Evolutionary conservation across 1,140 invertebrate species (phyloP).

Genomic region (Phocides pigmalion): DNA sequence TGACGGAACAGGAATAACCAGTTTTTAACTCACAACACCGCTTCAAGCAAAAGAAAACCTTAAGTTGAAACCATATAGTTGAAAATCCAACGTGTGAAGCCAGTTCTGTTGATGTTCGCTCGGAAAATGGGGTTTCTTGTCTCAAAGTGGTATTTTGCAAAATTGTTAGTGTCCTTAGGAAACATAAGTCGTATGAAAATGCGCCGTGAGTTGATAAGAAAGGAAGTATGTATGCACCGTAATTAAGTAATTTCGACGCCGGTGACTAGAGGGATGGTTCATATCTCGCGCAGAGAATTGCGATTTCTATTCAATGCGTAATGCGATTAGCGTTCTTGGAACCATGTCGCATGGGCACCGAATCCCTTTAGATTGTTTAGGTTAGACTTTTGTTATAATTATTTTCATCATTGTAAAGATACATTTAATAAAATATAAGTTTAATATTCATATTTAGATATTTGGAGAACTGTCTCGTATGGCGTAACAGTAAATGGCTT

Average conservation of each 20-base stretch:
- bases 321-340: too few relatives aligned
- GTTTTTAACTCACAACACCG: constrained; percentile 8
- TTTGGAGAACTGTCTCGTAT: too few relatives aligned
- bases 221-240: not conserved
- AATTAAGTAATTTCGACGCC: not conserved
- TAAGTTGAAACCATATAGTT: not conserved
- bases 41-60: constrained; percentile 11
- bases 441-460: too few relatives aligned
- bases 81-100: constrained; percentile 1
- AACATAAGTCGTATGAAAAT: constrained; percentile 4
- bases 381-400: too few relatives aligned
- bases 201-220: not conserved
- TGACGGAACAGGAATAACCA: constrained; percentile 27
- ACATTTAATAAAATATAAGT: too few relatives aligned
- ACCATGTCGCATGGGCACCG: too few relatives aligned
- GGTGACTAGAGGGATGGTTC: too few relatives aligned
- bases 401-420: too few relatives aligned
- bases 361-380: too few relatives aligned
- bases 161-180: constrained; percentile 15
- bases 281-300: too few relatives aligned
- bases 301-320: too few relatives aligned
- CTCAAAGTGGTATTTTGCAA: constrained; percentile 16
- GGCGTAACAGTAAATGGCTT: too few relatives aligned
- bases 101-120: constrained; percentile 1
- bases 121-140: constrained; percentile 25